Evolutionary conservation across 2,113 vertebrate species (phyloP), one percentile per base, ranked within the genome.

Genomic region (Tupaia tana): DNA sequence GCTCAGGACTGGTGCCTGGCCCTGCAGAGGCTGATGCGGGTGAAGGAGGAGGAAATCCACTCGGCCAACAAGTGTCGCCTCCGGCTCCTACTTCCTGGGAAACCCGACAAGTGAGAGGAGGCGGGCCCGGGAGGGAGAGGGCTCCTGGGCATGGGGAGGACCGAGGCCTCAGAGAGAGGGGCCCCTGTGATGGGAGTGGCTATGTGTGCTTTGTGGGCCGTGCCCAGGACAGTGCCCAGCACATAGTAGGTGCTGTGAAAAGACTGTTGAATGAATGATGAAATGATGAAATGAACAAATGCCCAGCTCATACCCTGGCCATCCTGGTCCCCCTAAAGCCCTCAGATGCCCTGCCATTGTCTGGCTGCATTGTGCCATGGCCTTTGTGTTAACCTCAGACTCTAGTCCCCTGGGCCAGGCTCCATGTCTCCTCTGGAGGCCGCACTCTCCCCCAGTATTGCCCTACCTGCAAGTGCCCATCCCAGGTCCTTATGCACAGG

Each of bases 11-110:
- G 99, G 99, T 99, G 99, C 98, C 97, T 99, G 98, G 99, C 99
- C 13, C 98, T 99, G 96, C 99, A 99, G 98, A 98, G 99, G 97
- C 99, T 99, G 92, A 99, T 99, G 98, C 98, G 99, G 82, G 99
- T 99, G 94, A 99, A 99, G 97, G 99, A 99, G 90, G 99, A 99
- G 82, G 99, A 99, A 97, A 99, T 99, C 97, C 99, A 99, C 96
- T 99, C 99, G 0, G 99, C 99, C 93, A 99, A 99, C 99, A 99
- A 99, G 96, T 99, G 99, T 96, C 99, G 99, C 63, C 99, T 99
- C 70, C 98, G 99, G 43, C 99, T 99, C 80, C 99, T 99, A 98
- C 98, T 99, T 10, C 99, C 99, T 0, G 99, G 99, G 19, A 99
- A 99, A 73, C 99, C 99, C 0, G 99, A 99, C 98, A 99, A 99